Base-by-base conservation (phyloP, 1,140 invertebrate species). In the Bombus cullumanus region DNA sequence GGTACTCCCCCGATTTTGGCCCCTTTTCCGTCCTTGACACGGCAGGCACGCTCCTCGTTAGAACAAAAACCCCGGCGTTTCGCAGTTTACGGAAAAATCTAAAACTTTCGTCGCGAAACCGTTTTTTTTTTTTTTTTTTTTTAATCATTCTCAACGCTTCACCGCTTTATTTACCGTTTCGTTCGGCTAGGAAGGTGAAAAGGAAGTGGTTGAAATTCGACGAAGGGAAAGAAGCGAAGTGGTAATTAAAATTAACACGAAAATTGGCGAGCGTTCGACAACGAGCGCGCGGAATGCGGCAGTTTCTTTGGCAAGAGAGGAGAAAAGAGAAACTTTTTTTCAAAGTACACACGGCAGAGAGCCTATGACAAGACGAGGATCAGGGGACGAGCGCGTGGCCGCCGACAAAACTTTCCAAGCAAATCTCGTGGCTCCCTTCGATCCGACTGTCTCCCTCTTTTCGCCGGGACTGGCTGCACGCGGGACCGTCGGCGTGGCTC, bases 321-420 rank as follows among this genome's bases (percentile, higher is more conserved):
- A 15, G 28, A 25, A 41, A 47, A 28, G 37, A 69, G 34, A 71
- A 71, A 39, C 15, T 31, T 53, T 74, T 53, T 74, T 37, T 28
- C 47, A 28, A 75, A 37, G 73, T 57, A 57, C 22, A 75, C 31
- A 10, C 43, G 73, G 25, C 31, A 25, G 25, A 57, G 31, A 12
- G 47, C 64, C 57, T 83, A 66, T 41, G 86, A 80, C 91, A 87
- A 88, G 88, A 89, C n/a, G n/a, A 53, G n/a, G 57, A 25, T 12
- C n/a, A 31, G 62, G 83, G 88, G 82, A 87, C 80, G 90, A 69
- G 76, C 71, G 87, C 80, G 28, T 15, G 10, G 34, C 43, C 66
- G 37, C 15, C 31, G 89, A 86, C 89, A 90, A 90, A 88, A 90
- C 89, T 90, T 90, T 90, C 78, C 82, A 80, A 53, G 86, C 83